Evolutionary conservation across 2,888 invertebrate species (phyloP).

Genomic region (Oscheius onirici): DNA sequence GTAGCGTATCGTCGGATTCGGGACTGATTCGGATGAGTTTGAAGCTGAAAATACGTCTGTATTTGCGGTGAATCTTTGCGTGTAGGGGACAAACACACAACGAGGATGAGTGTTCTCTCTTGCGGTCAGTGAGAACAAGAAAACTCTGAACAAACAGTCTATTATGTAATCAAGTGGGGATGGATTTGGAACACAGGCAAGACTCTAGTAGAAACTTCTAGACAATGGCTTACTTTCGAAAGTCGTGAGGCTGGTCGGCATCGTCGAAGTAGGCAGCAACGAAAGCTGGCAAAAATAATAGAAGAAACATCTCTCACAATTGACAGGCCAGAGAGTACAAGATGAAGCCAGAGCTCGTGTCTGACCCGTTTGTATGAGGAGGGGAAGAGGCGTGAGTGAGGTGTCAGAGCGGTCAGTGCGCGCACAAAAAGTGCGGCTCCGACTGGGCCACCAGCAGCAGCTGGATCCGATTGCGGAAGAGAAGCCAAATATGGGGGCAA

Average conservation of each 20-base stretch:
- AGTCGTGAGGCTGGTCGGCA: slow-evolving; percentile 21
- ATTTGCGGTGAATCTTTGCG: slow-evolving; percentile 20
- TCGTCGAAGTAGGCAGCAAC: background rate
- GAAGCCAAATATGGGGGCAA: background rate
- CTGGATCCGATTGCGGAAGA: slow-evolving; percentile 30
- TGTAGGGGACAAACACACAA: slow-evolving; percentile 16
- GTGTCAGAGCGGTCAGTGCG: slow-evolving; percentile 25
- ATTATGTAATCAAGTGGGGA: background rate
- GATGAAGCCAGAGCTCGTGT: background rate
- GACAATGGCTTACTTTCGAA: slow-evolving; percentile 10
- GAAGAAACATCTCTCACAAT: slow-evolving; percentile 1
- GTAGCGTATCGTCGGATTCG: slow-evolving; percentile 56
- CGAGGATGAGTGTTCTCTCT: background rate
- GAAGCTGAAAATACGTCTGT: slow-evolving; percentile 63
- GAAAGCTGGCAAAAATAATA: background rate
- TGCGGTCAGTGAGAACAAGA: slow-evolving; percentile 14
- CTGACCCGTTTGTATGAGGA: slow-evolving; percentile 16
- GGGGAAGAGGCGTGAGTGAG: slow-evolving; percentile 24
- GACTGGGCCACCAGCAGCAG: background rate
- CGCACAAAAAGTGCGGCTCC: slow-evolving; percentile 29
- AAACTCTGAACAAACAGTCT: background rate
- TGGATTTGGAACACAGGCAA: no score
- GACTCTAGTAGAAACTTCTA: no score
- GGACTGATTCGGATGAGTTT: slow-evolving; percentile 69
- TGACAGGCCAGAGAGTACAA: no score